phyloP scores from a whole-genome alignment of 2,797 vertebrate species.

The Dipus sagitta region DNA sequence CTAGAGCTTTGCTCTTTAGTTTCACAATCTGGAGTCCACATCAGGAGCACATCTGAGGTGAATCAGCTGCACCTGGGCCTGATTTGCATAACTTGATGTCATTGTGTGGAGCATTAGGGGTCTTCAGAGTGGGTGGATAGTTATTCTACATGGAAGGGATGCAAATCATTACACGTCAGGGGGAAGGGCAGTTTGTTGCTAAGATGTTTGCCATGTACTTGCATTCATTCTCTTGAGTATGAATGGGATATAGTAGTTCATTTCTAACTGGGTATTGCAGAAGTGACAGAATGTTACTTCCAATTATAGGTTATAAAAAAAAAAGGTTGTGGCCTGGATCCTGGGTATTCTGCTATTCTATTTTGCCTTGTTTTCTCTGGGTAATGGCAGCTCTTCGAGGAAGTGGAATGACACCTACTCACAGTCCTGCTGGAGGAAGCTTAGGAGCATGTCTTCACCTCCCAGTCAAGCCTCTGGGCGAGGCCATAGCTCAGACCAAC shows the following conservation, averaged over 20 bases:
- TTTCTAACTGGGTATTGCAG: constrained; percentile 18
- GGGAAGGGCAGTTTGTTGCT: background rate
- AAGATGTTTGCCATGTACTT: background rate
- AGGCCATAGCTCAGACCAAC: background rate
- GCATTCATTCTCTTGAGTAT: background rate
- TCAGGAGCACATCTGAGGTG: background rate
- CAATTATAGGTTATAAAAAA: background rate
- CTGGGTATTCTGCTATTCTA: background rate
- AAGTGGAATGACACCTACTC: background rate
- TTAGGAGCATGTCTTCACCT: background rate
- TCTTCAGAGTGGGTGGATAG: background rate
- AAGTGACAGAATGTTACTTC: background rate
- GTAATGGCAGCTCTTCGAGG: background rate
- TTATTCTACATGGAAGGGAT: background rate
- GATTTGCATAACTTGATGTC: background rate
- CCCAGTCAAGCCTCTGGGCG: background rate
- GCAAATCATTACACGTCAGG: background rate
- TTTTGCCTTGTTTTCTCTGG: background rate
- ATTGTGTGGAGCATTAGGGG: background rate
- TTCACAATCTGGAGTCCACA: background rate
- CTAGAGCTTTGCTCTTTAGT: background rate
- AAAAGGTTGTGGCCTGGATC: background rate
- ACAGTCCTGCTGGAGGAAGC: background rate
- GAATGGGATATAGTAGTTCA: background rate
- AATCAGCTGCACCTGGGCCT: background rate